Evolutionary conservation across 2,888 invertebrate genomes (phyloP).

Genomic region (Uropetala carovei): DNA sequence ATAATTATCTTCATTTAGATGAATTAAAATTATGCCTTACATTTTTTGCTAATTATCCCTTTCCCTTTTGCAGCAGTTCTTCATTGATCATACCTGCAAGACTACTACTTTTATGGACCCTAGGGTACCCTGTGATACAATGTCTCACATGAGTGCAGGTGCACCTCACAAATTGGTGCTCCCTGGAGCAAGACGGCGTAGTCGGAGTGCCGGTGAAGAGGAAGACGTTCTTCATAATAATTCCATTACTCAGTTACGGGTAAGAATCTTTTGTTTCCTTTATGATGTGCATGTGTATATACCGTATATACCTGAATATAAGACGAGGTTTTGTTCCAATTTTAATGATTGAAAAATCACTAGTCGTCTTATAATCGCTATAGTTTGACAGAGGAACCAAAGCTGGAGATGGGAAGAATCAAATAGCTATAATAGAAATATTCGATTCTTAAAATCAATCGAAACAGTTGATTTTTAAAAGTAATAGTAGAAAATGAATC

Average conservation of each 20-base stretch:
- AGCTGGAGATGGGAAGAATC: too few relatives aligned
- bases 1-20: background rate
- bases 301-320: too few relatives aligned
- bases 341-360: too few relatives aligned
- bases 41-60: background rate
- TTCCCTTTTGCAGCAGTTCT: conserved; percentile 81
- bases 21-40: background rate
- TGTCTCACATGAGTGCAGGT: conserved; percentile 77
- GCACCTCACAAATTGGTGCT: conserved; percentile 77
- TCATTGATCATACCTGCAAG: conserved; percentile 95
- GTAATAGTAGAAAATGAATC: too few relatives aligned
- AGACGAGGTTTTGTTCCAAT: too few relatives aligned
- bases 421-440: too few relatives aligned
- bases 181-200: conserved; percentile 71
- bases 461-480: too few relatives aligned
- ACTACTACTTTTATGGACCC: conserved; percentile 98
- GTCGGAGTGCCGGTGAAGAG: conserved; percentile 72
- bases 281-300: too few relatives aligned
- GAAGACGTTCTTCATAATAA: conserved; percentile 66
- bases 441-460: too few relatives aligned
- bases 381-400: too few relatives aligned
- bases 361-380: too few relatives aligned
- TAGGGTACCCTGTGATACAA: conserved; percentile 82
- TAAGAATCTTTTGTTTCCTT: conserved; percentile 66
- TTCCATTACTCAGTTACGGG: conserved; percentile 68